Conservation (phyloP, 2,113 vertebrate genomes). For the Oxygymnocypris stewartii region DNA sequence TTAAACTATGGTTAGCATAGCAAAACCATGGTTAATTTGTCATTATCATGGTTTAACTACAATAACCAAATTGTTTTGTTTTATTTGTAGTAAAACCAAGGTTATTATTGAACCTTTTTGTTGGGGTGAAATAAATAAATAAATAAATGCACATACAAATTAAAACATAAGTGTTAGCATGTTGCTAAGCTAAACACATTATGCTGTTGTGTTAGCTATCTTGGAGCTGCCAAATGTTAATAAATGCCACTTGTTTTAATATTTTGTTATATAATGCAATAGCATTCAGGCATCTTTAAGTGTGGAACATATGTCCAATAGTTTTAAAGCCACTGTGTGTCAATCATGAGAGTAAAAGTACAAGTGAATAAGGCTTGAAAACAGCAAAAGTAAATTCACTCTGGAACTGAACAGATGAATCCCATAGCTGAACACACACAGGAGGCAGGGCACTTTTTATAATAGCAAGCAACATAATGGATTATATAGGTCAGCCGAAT, state of each 20-base stretch:
- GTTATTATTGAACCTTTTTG: not conserved
- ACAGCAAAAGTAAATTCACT: not conserved
- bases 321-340: not conserved
- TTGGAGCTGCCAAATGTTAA: not conserved
- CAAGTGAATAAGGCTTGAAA: not conserved
- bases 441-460: slow-evolving; percentile 76
- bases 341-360: not conserved
- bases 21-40: too few relatives aligned
- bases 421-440: slow-evolving; percentile 70
- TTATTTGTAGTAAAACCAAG: too few relatives aligned
- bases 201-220: not conserved
- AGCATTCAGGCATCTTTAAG: not conserved
- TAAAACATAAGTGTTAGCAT: not conserved
- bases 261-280: not conserved
- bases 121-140: not conserved
- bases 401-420: slow-evolving; percentile 68
- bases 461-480: slow-evolving; percentile 78
- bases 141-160: not conserved
- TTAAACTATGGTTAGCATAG: too few relatives aligned
- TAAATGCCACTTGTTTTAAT: not conserved
- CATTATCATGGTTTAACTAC: too few relatives aligned
- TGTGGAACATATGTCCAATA: not conserved
- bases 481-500: slow-evolving; percentile 79
- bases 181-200: not conserved
- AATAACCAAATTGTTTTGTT: too few relatives aligned